These are phyloP conservation scores for Lasioglossum malachurum DNA, from an alignment of 2,888 invertebrate species.

Conservation along the genomic window DNA sequence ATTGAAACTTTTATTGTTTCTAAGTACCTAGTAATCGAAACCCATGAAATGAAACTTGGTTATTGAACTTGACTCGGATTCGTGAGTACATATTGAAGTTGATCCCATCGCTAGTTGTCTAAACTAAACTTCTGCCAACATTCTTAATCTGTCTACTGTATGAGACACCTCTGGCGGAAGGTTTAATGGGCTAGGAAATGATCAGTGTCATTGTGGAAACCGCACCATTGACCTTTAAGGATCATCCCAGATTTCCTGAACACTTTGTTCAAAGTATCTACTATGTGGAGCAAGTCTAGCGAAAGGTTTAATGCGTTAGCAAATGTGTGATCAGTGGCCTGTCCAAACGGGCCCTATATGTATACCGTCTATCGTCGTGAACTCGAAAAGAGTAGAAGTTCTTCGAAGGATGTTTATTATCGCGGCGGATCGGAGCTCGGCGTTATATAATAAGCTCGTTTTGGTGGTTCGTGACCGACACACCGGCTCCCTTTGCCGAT, in stretches of 20 bases:
- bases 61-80: too few relatives aligned
- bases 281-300: background rate
- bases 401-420: background rate
- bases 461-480: conserved; percentile 16
- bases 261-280: background rate
- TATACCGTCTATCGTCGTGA: background rate
- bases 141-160: background rate
- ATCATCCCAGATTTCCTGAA: background rate
- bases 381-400: background rate
- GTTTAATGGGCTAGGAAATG: background rate
- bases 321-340: background rate
- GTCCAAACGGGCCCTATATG: background rate
- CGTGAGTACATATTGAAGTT: too few relatives aligned
- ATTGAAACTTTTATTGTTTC: too few relatives aligned
- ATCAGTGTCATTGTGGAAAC: background rate
- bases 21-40: too few relatives aligned
- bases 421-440: background rate
- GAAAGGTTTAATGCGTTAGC: background rate
- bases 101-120: too few relatives aligned
- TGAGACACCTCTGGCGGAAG: background rate
- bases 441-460: conserved; percentile 24
- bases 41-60: too few relatives aligned
- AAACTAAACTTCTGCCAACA: too few relatives aligned
- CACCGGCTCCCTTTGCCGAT: background rate
- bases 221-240: background rate